Conservation (phyloP, 2,888 invertebrate species). For the Hedya salicella region DNA sequence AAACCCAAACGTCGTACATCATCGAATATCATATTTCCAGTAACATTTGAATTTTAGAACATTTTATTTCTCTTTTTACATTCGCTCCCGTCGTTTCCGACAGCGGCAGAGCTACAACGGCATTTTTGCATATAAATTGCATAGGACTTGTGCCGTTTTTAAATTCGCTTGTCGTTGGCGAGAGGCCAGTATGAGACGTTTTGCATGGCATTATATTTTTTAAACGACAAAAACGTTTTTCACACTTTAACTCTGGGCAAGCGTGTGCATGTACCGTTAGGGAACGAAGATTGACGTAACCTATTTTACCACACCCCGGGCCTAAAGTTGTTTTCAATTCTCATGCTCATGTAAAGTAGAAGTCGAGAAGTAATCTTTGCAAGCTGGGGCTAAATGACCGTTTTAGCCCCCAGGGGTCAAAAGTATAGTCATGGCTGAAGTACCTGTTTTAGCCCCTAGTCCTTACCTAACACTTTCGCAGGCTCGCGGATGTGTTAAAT, state of each 20-base stretch:
- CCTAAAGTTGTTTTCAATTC: no score
- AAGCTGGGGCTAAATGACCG: no score
- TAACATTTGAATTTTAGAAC: conserved; percentile 31
- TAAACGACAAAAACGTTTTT: conserved; percentile 26
- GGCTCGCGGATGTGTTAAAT: no score
- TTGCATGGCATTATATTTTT: conserved; percentile 36
- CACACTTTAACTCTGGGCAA: conserved; percentile 20
- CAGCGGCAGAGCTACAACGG: background rate
- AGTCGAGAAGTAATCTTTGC: no score
- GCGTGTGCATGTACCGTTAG: conserved; percentile 14
- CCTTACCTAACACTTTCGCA: no score
- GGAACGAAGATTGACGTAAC: background rate
- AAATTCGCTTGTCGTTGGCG: conserved; percentile 5
- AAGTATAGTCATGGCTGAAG: no score
- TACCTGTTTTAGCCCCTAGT: no score
- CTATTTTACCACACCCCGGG: background rate
- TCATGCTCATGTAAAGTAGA: no score
- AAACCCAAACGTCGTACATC: conserved; percentile 15
- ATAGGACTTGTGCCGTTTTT: background rate
- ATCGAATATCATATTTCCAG: conserved; percentile 26
- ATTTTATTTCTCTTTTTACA: conserved; percentile 29
- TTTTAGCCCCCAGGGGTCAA: no score
- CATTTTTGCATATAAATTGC: background rate
- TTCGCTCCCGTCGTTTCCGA: background rate
- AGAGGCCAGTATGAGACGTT: conserved; percentile 23